Percentiles rank a stretch among this genome's conserved stretches.
Evolutionary conservation across 1,140 invertebrate genomes (phyloP).

Genomic region (Drosophila simulans): DNA sequence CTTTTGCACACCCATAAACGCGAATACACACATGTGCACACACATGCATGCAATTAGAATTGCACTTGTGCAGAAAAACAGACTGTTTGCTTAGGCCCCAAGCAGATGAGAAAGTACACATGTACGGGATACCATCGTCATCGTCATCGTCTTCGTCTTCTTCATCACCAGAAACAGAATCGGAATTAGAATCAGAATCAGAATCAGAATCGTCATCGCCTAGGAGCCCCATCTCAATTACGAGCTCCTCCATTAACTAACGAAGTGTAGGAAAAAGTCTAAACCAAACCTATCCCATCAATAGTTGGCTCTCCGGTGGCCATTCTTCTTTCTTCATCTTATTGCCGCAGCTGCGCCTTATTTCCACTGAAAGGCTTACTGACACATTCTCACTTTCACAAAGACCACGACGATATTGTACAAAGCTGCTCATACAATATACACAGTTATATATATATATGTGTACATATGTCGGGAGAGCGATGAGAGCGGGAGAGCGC

Average conservation of each 20-base stretch:
- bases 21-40: not conserved
- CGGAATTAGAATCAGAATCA: not conserved
- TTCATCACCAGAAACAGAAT: not conserved
- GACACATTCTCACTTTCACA: slow-evolving; percentile 26
- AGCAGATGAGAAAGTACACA: not conserved
- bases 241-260: slow-evolving; percentile 3
- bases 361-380: slow-evolving; percentile 62
- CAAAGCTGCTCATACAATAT: slow-evolving; percentile 32
- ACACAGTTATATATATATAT: slow-evolving; percentile 4
- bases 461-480: not conserved
- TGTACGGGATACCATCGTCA: not conserved
- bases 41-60: slow-evolving; percentile 4
- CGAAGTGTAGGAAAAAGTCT: slow-evolving; percentile 3
- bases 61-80: slow-evolving; percentile 18
- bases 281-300: slow-evolving; percentile 6
- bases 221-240: slow-evolving; percentile 3
- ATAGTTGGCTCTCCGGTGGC: slow-evolving; percentile 17
- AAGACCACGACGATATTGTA: slow-evolving; percentile 27
- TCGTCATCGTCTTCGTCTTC: not conserved
- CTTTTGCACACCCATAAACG: slow-evolving; percentile 1
- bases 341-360: slow-evolving; percentile 63
- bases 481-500: slow-evolving; percentile 1
- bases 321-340: slow-evolving; percentile 28
- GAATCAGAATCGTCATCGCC: slow-evolving; percentile 5
- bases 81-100: slow-evolving; percentile 1